Evolutionary conservation across 1,140 invertebrate species (phyloP), one percentile per base, ranked within the genome.

Genomic region (Pseudomyrmex dendroicus): DNA sequence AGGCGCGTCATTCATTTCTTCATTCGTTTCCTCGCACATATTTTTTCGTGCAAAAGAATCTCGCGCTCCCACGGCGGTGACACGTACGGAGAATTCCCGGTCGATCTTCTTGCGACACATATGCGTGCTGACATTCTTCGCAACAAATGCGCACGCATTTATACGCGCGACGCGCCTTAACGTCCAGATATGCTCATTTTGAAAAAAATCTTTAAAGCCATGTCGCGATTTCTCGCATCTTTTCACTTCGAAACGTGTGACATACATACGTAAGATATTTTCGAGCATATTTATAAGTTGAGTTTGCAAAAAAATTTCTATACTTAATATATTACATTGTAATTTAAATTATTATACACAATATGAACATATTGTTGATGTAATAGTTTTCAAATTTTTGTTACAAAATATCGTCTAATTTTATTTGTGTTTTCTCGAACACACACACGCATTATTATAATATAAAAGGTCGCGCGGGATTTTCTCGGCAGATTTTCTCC

Each of bases 101-200:
- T 78, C 66, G 70, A 70, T 70, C 25, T 72, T 9, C 44, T 48
- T 22, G 54, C 76, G 35, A 78, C 52, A 78, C 52, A 77, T 22
- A 25, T 50, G 35, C 35, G n/a, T 44, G 63, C 35, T 12, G 12
- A 8, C 22, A 52, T 48, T 54, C 25, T n/a, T 17, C 48, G 35
- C 35, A 5, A 35, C 35, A 35, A 35, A 35, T 35, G 20, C 52
- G 62, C 44, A 66, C 44, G 48, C 10, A 44, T 35, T 35, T 35
- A 85, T 73, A 68, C 66, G 20, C 20, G 46, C 68, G 50, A 86
- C 50, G 63, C 62, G 10, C 20, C 73, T 44, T 56, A 87, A 52
- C 20, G 5, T 56, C 17, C 25, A 62, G 44, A 56, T 46, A 56
- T 10, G 76, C 13, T 63, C 17, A 13, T 46, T 52, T 22, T 2